A percentile compares a stretch with the other conserved stretches of the same genome.
phyloP scores from a whole-genome alignment of 2,113 vertebrate species.

The Oryzias woworae region DNA sequence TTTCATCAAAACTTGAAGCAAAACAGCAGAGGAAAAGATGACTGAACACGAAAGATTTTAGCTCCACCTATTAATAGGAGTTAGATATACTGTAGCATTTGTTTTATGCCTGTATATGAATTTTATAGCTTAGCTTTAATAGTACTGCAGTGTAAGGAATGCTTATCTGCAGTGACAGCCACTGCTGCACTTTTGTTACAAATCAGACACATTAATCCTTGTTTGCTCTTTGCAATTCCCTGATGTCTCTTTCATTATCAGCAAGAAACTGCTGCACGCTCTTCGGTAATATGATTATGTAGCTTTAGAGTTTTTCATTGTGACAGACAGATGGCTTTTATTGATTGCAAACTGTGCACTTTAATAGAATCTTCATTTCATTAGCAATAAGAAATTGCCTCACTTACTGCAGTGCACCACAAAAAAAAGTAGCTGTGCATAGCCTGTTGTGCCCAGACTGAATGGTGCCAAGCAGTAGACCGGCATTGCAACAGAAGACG shows the following conservation, averaged over 20 bases:
- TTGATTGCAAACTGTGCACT: slow-evolving; percentile 49
- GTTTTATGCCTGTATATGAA: slow-evolving; percentile 4
- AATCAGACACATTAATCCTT: slow-evolving; percentile 53
- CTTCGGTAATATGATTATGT: slow-evolving; percentile 62
- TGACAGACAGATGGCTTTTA: slow-evolving; percentile 43
- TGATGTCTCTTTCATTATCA: slow-evolving; percentile 53
- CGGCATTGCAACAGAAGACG: no score
- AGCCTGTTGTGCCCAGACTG: no score
- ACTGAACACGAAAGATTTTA: slow-evolving; percentile 59
- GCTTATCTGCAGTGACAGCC: slow-evolving; percentile 70
- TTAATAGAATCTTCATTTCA: slow-evolving; percentile 52
- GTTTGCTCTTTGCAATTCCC: slow-evolving; percentile 44
- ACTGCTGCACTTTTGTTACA: slow-evolving; percentile 12
- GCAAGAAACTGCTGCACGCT: slow-evolving; percentile 58
- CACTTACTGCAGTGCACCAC: slow-evolving; percentile 52
- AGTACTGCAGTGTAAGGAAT: slow-evolving; percentile 59
- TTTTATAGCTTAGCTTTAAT: slow-evolving; percentile 21
- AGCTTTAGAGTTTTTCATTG: slow-evolving; percentile 41
- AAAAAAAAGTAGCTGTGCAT: slow-evolving; percentile 5
- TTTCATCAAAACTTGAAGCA: slow-evolving; percentile 55
- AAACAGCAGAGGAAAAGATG: slow-evolving; percentile 44
- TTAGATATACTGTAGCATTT: slow-evolving; percentile 27
- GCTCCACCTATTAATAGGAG: slow-evolving; percentile 42
- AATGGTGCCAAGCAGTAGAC: no score
- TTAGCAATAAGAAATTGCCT: slow-evolving; percentile 49